phyloP scores from a whole-genome alignment of 2,797 vertebrate genomes.

The Enteromius paludinosus region DNA sequence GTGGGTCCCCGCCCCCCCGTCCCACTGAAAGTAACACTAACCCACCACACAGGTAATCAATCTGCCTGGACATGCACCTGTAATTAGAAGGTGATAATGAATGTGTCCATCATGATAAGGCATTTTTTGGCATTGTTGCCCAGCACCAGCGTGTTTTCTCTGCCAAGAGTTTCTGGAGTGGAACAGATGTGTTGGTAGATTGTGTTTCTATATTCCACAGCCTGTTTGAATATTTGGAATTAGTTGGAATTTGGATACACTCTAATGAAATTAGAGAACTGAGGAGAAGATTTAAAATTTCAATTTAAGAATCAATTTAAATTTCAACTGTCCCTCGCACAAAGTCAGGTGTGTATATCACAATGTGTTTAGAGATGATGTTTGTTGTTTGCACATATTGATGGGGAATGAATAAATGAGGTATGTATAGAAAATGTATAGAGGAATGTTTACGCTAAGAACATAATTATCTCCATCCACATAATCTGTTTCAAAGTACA shows the following conservation, averaged over 20 bases:
- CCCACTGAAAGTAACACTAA: slow-evolving; percentile 61
- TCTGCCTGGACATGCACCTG: slow-evolving; percentile 86
- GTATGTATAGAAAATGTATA: not conserved
- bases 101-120: slow-evolving; percentile 82
- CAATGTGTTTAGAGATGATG: not conserved
- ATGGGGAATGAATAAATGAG: too few relatives aligned
- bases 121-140: slow-evolving; percentile 75
- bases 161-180: slow-evolving; percentile 69
- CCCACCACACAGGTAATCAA: slow-evolving; percentile 76
- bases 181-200: slow-evolving; percentile 55
- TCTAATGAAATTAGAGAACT: not conserved
- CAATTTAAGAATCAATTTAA: not conserved
- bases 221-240: not conserved
- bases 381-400: not conserved
- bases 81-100: slow-evolving; percentile 90
- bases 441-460: too few relatives aligned
- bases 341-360: not conserved
- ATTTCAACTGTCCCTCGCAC: not conserved
- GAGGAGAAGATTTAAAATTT: not conserved
- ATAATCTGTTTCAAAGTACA: too few relatives aligned
- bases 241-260: not conserved
- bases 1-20: slow-evolving; percentile 75
- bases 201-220: not conserved
- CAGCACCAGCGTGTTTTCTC: slow-evolving; percentile 60
- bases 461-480: too few relatives aligned